Evolutionary conservation across 2,113 vertebrate genomes (phyloP), one percentile per base, ranked within the genome.

Genomic region (Hylia prasina): DNA sequence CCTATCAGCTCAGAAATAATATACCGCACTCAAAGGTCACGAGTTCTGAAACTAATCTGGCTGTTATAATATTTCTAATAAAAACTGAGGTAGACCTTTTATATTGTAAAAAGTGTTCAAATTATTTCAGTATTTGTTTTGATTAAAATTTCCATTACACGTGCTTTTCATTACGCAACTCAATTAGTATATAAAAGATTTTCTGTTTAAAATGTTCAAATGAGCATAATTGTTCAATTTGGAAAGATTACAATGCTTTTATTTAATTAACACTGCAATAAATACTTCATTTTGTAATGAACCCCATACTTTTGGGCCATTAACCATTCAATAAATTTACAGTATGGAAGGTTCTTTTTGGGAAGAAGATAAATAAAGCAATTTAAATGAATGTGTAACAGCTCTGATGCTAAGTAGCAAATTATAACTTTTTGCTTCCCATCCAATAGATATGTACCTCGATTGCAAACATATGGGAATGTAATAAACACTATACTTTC

Each of bases 211-310:
- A 98, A 98, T 98, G 98, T 98, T 98, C 98, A 98, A 98, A 98
- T 98, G 98, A 98, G 93, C 95, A 96, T 98, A 98, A 98, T 98
- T 99, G 98, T 99, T 98, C 98, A 98, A 98, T 98, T 98, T 99
- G 98, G 98, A 98, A 97, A 96, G 97, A 98, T 98, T 98, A 97
- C 97, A 98, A 97, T 98, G 97, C 97, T 98, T 98, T 97, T 98
- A 98, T 98, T 98, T 98, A 98, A 99, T 99, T 98, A 99, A 98
- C 98, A 98, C 98, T 96, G 98, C 97, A 99, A 98, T 98, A 98
- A 99, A 99, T 98, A 98, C 94, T 97, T 96, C 42, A 95, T 97
- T 98, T 97, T 98, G 91, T 98, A 98, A 98, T 98, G 97, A 97
- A 97, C 95, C 96, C 97, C 98, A 98, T 98, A 97, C 97, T 98